Evolutionary conservation across 1,140 invertebrate genomes (phyloP).

Genomic region (Elymnias hypermnestra): DNA sequence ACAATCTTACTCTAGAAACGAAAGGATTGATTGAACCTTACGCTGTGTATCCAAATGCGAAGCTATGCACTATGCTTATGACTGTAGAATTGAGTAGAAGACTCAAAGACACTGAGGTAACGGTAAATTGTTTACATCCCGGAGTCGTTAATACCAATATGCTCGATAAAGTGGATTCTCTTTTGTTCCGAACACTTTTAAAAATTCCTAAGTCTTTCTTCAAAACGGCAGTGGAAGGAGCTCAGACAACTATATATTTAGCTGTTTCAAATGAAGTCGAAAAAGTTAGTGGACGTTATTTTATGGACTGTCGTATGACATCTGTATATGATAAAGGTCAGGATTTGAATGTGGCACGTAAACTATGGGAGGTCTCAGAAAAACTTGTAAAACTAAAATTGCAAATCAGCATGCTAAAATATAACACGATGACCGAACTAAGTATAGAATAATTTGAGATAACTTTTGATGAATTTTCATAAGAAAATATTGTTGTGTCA

Average conservation of each 20-base stretch:
- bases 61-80: constrained; percentile 91
- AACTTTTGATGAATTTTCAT: too few relatives aligned
- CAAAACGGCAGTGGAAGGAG: constrained; percentile 67
- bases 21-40: too few relatives aligned
- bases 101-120: constrained; percentile 84
- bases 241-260: constrained; percentile 77
- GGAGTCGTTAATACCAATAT: constrained; percentile 69
- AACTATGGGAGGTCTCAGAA: constrained; percentile 32
- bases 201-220: constrained; percentile 20
- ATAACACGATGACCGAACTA: too few relatives aligned
- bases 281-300: constrained; percentile 77
- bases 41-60: constrained; percentile 77
- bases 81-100: constrained; percentile 84
- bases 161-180: constrained; percentile 16
- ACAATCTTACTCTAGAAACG: constrained; percentile 82
- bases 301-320: constrained; percentile 72
- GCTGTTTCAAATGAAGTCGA: constrained; percentile 76
- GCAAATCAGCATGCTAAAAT: too few relatives aligned
- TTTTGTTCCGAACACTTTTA: constrained; percentile 17
- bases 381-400: constrained; percentile 38
- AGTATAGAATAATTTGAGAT: too few relatives aligned
- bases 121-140: constrained; percentile 89
- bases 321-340: constrained; percentile 32
- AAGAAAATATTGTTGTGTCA: too few relatives aligned
- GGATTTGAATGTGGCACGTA: constrained; percentile 45